Evolutionary conservation across 2,113 vertebrate genomes (phyloP), one percentile per base, ranked within the genome.

Genomic region (Charadrius vociferus): DNA sequence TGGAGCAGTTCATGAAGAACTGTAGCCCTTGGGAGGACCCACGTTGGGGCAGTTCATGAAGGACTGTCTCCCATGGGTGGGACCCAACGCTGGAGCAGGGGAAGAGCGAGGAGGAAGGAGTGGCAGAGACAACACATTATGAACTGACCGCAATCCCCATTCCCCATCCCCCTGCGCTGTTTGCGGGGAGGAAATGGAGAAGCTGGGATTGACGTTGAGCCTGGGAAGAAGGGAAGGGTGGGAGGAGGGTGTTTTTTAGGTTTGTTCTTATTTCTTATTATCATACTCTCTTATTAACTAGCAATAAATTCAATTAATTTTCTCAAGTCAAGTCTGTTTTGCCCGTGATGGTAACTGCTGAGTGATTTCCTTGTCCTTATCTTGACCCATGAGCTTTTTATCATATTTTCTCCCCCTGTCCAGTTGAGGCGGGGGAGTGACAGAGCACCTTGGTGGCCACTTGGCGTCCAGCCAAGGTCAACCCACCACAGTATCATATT

Each of bases 91-190:
- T 56, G 37, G 8, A 66, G 32, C 27, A 58, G 26, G 10, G 23
- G 12, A 73, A 53, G 19, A n/a, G 4, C 6, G 80, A 79, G 27
- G 13, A 73, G 30, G 10, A 56, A 65, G 16, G 32, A 43, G 30
- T 0, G 0, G 29, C 43, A 81, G 30, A 41, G 52, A 39, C 3
- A 81, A 26, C 0, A 0, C 3, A 0, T 18, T 21, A 83, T 77
- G 36, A 39, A 63, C 30, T 68, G 62, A 58, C 15, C 1, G 0
- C 20, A 83, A 7, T 4, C 2, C 12, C 24, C 39, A 15, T 8
- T 66, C 8, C 21, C 14, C 1, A 4, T 17, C 7, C 5, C 20
- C 6, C 37, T 72, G 52, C 2, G 1, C 13, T 53, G 13, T 12
- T 7, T 10, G 3, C 0, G 5, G 7, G 2, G 7, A 62, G 9